Percentiles rank a stretch among this genome's conserved stretches.
phyloP scores from a whole-genome alignment of 2,888 invertebrate genomes.

The Mimas tiliae region DNA sequence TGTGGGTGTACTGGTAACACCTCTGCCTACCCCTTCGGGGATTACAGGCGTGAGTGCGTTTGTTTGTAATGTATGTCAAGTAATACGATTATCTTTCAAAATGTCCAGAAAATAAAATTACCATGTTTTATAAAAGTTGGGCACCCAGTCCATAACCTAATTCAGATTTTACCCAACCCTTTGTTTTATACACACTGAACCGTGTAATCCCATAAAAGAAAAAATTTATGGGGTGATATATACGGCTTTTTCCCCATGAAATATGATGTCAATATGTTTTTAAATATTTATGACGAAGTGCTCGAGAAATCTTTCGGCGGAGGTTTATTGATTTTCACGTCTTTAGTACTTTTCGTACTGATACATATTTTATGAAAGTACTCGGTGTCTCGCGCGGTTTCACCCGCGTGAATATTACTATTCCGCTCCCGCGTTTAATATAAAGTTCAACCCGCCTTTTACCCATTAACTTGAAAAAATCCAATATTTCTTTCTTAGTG shows the following conservation, averaged over 20 bases:
- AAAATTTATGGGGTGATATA: constrained; percentile 23
- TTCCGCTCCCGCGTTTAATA: no score
- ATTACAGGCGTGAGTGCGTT: no score
- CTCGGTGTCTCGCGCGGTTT: no score
- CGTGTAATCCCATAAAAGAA: constrained; percentile 29
- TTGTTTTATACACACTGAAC: constrained; percentile 23
- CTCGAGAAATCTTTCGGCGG: constrained; percentile 68
- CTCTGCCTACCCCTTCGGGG: no score
- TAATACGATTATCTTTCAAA: not conserved
- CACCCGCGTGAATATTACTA: not conserved
- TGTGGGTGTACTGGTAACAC: no score
- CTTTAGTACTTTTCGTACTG: constrained; percentile 74
- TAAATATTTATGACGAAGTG: constrained; percentile 75
- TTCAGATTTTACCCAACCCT: not conserved
- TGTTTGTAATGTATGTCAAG: no score
- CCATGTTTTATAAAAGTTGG: not conserved
- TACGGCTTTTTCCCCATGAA: constrained; percentile 26
- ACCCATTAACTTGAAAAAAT: no score
- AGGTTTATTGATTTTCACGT: constrained; percentile 76
- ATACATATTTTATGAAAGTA: constrained; percentile 62
- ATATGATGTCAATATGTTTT: constrained; percentile 43
- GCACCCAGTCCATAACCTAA: not conserved
- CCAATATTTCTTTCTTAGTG: no score
- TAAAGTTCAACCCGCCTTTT: no score
- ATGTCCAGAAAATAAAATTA: not conserved